phyloP scores from a whole-genome alignment of 1,140 invertebrate genomes.

The Saxidomus purpurata region DNA sequence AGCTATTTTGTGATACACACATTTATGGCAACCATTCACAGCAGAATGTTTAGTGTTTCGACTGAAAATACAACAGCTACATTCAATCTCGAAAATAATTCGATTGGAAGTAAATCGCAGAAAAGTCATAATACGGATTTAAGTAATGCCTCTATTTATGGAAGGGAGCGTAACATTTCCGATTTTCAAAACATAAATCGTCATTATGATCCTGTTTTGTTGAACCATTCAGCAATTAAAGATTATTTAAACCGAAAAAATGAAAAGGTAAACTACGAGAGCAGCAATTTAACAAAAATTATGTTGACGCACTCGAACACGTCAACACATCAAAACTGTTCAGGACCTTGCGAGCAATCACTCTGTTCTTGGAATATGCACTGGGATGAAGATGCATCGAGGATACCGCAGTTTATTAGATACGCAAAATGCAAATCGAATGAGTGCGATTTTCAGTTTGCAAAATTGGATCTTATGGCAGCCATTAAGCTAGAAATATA shows the following conservation, averaged over 20 bases:
- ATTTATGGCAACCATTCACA: too few species aligned
- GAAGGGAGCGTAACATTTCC: neutral
- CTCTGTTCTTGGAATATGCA: neutral
- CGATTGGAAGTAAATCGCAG: neutral
- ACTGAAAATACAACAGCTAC: neutral
- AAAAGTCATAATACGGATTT: neutral
- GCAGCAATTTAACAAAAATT: neutral
- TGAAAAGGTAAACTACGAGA: neutral
- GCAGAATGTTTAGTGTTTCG: neutral
- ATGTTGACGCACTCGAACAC: too few species aligned
- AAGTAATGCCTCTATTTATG: neutral
- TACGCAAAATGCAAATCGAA: neutral
- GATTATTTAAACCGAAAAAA: neutral
- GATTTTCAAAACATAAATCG: neutral
- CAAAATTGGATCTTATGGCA: neutral
- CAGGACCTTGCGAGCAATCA: neutral
- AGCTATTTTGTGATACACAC: too few species aligned
- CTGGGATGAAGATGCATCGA: neutral
- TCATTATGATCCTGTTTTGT: neutral
- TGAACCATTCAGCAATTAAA: neutral
- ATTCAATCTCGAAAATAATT: too few species aligned
- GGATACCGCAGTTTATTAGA: neutral
- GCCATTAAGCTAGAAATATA: neutral
- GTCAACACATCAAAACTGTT: neutral
- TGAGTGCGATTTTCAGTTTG: neutral